Base-by-base conservation (phyloP, 2,797 vertebrate species). In the Heliangelus exortis region DNA sequence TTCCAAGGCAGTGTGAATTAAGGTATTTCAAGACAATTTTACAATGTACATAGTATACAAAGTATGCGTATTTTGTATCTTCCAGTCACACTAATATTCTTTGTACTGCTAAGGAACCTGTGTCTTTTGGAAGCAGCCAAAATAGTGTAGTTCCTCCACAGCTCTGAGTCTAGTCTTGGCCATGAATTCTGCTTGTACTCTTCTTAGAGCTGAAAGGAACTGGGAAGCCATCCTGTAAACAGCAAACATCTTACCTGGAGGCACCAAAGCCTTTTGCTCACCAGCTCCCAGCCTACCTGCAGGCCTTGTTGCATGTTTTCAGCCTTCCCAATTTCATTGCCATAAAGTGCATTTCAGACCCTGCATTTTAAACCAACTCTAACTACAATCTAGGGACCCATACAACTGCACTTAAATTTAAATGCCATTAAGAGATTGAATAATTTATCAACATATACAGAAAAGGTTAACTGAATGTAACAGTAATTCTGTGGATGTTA, bases 401-500 rank as follows among this genome's bases (percentile, higher is more conserved):
- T 76, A 79, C 45, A 66, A 84, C n/a, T 84, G 71, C 78, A 87
- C 54, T 94, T 78, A 71, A 84, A 93, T 67, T 84, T 79, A 82
- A 74, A 85, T 84, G 39, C 63, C 75, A 79, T 76, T 91, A 82
- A 57, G 33, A 54, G 54, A 82, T 55, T 84, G 87, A 94, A 95
- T 92, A 93, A 90, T 92, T 94, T 87, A 91, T 87, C 48, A 62
- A 23, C 22, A 22, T 66, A 33, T 89, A 68, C 26, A 85, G 51
- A n/a, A 79, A 47, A 73, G 48, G 41, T 89, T 94, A 92, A 82
- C 50, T 91, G 59, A 91, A 76, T n/a, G 34, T 28, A 84, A 43
- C 14, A 33, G 66, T 65, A 54, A 54, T 78, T 84, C 71, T 76
- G 45, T 82, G 54, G 22, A 62, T 28, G 19, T 75, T 89, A 69